Conservation (phyloP, 2,113 vertebrate species). For the Barnardius zonarius region DNA sequence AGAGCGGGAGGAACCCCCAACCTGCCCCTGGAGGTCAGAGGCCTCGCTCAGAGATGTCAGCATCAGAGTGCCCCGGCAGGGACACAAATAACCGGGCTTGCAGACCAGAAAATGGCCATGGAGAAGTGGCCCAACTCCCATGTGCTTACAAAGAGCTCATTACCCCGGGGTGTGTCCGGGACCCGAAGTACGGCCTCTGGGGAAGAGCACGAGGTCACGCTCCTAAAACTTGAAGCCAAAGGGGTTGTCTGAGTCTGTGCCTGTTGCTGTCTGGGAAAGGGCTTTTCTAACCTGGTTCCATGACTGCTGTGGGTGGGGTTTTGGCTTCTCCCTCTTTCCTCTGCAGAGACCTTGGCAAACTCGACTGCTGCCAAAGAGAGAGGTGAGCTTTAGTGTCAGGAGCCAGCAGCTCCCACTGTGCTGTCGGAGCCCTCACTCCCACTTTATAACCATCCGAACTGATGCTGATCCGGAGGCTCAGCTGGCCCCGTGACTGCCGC, state of each 20-base stretch:
- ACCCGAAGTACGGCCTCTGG: not conserved
- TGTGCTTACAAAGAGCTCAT: not conserved
- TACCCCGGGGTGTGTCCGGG: not conserved
- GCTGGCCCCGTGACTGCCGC: not conserved
- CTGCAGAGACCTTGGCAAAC: not conserved
- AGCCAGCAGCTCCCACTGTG: not conserved
- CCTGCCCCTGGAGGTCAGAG: slow-evolving; percentile 42
- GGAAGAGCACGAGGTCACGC: not conserved
- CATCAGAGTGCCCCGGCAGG: slow-evolving; percentile 2
- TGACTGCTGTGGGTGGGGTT: not conserved
- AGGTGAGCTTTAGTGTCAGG: not conserved
- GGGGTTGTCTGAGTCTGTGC: not conserved
- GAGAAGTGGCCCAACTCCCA: not conserved
- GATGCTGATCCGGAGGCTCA: accelerated
- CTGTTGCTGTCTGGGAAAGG: not conserved
- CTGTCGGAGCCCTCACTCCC: not conserved
- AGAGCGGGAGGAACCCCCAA: slow-evolving; percentile 27
- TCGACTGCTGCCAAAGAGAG: not conserved
- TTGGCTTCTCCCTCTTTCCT: not conserved
- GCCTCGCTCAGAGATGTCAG: not conserved
- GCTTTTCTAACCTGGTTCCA: not conserved
- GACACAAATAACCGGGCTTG: not conserved
- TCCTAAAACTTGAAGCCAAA: not conserved
- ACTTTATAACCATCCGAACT: not conserved
- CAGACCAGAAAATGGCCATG: slow-evolving; percentile 24